Percentiles rank a stretch among this genome's conserved stretches.
These are phyloP conservation scores for Blastobasis lacticolella DNA, from an alignment of 2,888 invertebrate genomes.

Conservation along the genomic window DNA sequence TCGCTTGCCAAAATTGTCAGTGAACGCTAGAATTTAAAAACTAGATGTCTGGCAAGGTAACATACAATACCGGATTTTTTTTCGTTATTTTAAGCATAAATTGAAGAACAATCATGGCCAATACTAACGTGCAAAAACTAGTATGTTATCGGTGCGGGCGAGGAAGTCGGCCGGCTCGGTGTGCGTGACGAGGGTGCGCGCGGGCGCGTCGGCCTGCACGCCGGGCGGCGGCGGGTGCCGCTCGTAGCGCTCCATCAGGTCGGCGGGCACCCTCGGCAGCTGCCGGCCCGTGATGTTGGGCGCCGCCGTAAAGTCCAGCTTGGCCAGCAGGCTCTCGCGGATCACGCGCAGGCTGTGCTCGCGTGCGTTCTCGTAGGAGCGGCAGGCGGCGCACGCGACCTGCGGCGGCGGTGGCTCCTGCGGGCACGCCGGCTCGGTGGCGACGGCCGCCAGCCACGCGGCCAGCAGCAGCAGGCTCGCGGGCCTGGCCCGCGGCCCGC, in stretches of 20 bases:
- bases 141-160: conserved; percentile 78
- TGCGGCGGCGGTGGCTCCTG: conserved; percentile 45
- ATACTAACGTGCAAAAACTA: conserved; percentile 81
- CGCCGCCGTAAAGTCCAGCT: conserved; percentile 75
- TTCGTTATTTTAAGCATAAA: too few relatives aligned
- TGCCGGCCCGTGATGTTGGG: conserved; percentile 77
- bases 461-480: conserved; percentile 72
- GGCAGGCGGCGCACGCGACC: conserved; percentile 69
- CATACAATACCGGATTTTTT: too few relatives aligned
- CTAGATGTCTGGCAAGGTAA: too few relatives aligned
- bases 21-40: too few relatives aligned
- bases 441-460: conserved; percentile 64
- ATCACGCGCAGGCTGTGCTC: conserved; percentile 77
- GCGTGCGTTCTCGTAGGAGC: conserved; percentile 71
- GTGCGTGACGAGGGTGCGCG: conserved; percentile 67
- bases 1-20: too few relatives aligned
- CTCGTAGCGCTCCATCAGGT: conserved; percentile 67
- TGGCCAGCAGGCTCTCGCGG: conserved; percentile 77
- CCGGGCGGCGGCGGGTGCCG: conserved; percentile 71
- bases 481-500: conserved; percentile 74
- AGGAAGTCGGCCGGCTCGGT: conserved; percentile 79
- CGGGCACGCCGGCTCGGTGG: conserved; percentile 52
- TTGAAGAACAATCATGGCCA: conserved; percentile 28
- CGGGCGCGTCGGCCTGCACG: conserved; percentile 75
- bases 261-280: conserved; percentile 73